phyloP scores from a whole-genome alignment of 2,888 invertebrate genomes.

The Hylaea fasciaria region DNA sequence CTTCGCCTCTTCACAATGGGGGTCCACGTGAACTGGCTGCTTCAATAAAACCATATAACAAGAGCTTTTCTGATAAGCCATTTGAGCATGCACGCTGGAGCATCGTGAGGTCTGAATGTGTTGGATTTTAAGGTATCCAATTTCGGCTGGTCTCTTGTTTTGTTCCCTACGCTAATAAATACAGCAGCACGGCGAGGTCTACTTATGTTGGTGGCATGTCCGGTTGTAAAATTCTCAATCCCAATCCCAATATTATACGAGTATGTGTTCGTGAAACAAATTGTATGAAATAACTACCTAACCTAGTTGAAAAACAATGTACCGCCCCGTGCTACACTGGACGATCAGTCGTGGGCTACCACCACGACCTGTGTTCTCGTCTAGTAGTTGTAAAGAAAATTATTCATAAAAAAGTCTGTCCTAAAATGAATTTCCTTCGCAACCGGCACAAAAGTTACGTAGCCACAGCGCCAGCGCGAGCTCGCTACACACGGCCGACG shows the following conservation, averaged over 20 bases:
- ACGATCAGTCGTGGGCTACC: too few species aligned
- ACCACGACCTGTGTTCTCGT: too few species aligned
- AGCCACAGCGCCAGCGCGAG: background rate
- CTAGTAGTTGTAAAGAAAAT: too few species aligned
- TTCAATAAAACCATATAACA: constrained; percentile 20
- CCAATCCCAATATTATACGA: too few species aligned
- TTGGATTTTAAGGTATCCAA: constrained; percentile 2
- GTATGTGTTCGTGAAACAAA: background rate
- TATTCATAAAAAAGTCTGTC: too few species aligned
- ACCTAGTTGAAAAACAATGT: background rate
- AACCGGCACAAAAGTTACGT: background rate
- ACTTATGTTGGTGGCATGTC: constrained; percentile 4
- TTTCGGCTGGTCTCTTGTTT: constrained; percentile 6
- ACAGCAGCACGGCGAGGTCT: background rate
- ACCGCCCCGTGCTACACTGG: too few species aligned
- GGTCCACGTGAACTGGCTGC: constrained; percentile 19
- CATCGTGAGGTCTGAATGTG: constrained; percentile 1
- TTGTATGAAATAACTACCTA: background rate
- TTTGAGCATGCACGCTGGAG: constrained; percentile 5
- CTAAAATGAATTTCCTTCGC: constrained; percentile 3
- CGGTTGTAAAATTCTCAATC: background rate
- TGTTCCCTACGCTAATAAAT: constrained; percentile 3
- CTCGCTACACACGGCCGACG: constrained; percentile 16
- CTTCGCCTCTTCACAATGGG: background rate
- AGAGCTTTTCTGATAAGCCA: constrained; percentile 20